These are phyloP conservation scores for Dromas ardeola DNA, from an alignment of 2,113 vertebrate genomes.

Conservation along the genomic window DNA sequence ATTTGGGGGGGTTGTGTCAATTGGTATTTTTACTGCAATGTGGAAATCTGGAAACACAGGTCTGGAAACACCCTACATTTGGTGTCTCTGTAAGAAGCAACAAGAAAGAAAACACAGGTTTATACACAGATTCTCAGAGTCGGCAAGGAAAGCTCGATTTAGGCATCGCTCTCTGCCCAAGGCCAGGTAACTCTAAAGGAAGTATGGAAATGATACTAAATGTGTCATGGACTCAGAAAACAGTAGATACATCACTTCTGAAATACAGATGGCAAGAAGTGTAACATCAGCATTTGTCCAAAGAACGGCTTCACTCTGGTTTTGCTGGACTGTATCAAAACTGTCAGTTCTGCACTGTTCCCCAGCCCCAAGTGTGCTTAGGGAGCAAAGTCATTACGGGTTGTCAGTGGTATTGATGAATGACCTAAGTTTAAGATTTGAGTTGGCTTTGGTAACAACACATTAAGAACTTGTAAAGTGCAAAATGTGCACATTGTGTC, in stretches of 20 bases:
- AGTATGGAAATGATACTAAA: not conserved
- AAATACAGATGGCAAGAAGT: not conserved
- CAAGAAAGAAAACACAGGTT: not conserved
- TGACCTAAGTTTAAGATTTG: not conserved
- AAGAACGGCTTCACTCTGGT: not conserved
- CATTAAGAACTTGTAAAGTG: not conserved
- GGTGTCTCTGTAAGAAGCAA: not conserved
- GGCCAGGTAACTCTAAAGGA: not conserved
- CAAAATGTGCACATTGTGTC: not conserved
- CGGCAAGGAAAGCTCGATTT: not conserved
- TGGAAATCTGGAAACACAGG: not conserved
- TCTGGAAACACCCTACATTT: not conserved
- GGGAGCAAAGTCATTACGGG: not conserved
- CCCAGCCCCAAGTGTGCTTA: not conserved
- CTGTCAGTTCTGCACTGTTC: rapidly evolving
- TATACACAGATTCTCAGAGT: not conserved
- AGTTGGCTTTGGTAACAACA: not conserved
- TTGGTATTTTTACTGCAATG: not conserved
- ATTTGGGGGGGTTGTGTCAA: not conserved
- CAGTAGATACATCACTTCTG: not conserved
- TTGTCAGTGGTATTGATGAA: not conserved
- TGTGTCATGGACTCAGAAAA: not conserved
- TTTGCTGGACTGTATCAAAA: not conserved
- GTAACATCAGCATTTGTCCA: not conserved
- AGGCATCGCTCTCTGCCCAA: not conserved